phyloP scores from a whole-genome alignment of 2,797 vertebrate genomes.

The Ceyx erithaca region DNA sequence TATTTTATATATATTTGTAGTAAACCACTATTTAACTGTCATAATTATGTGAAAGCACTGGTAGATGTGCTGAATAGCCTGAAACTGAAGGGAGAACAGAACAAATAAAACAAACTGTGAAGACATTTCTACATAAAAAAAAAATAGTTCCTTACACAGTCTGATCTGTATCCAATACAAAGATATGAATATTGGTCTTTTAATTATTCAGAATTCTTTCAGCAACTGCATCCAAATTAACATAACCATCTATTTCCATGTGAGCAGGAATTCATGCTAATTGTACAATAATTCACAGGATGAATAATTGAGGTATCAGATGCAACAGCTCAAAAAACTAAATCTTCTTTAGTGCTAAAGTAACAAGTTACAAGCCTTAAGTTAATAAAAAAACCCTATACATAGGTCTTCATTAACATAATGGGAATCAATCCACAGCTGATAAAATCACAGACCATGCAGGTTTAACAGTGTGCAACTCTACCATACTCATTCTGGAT shows the following conservation, averaged over 20 bases:
- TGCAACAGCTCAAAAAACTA: conserved; percentile 67
- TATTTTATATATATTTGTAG: background rate
- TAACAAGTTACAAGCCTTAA: conserved; percentile 67
- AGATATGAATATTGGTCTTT: conserved; percentile 59
- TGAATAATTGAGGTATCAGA: conserved; percentile 78
- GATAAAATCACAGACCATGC: conserved; percentile 67
- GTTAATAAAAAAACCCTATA: conserved; percentile 77
- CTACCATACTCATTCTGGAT: conserved; percentile 35
- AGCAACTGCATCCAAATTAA: conserved; percentile 64
- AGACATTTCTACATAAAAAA: conserved; percentile 29
- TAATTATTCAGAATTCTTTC: conserved; percentile 67
- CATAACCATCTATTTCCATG: conserved; percentile 72
- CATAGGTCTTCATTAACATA: conserved; percentile 74
- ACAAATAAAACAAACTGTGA: conserved; percentile 50
- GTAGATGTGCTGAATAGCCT: background rate
- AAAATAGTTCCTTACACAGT: conserved; percentile 21
- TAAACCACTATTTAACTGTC: background rate
- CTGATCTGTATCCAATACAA: conserved; percentile 52
- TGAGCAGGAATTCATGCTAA: conserved; percentile 73
- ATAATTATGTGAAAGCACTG: conserved; percentile 18
- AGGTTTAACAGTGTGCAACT: conserved; percentile 59
- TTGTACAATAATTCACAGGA: conserved; percentile 78
- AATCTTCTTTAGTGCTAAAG: conserved; percentile 74
- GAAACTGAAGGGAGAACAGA: conserved; percentile 20
- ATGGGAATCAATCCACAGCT: conserved; percentile 61